A percentile compares a stretch with the other conserved stretches of the same genome.
These are phyloP conservation scores for Enteromius afrohamiltoni DNA, from an alignment of 2,797 vertebrate genomes.

Conservation along the genomic window DNA sequence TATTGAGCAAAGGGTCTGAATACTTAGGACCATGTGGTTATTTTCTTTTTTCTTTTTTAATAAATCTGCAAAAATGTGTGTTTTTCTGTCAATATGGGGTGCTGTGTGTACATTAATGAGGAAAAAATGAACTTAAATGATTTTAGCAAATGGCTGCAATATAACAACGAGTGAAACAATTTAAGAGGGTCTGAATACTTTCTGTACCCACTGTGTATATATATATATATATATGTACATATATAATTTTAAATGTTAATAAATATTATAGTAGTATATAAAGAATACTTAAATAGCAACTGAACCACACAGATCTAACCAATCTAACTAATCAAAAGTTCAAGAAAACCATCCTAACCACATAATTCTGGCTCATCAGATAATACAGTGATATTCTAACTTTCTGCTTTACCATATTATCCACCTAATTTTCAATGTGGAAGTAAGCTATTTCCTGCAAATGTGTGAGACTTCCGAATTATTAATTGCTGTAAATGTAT, in stretches of 20 bases:
- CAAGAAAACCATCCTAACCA: neutral
- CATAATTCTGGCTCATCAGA: neutral
- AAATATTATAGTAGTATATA: neutral
- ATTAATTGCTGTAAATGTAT: neutral
- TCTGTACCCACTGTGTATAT: too few relatives aligned
- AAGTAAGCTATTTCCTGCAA: neutral
- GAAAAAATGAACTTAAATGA: too few relatives aligned
- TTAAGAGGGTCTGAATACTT: too few relatives aligned
- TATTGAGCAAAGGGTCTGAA: too few relatives aligned
- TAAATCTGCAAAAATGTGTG: too few relatives aligned
- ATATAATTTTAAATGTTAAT: neutral
- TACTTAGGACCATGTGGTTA: too few relatives aligned
- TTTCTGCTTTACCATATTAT: constrained; percentile 86
- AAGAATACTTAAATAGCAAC: neutral
- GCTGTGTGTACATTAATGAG: too few relatives aligned
- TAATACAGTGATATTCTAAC: constrained; percentile 2
- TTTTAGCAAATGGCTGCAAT: too few relatives aligned
- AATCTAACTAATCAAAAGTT: neutral
- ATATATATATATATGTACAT: neutral
- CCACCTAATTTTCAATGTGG: neutral
- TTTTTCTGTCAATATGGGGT: too few relatives aligned
- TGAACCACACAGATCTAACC: neutral
- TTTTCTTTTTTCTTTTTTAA: too few relatives aligned
- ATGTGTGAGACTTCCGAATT: neutral
- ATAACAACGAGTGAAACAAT: too few relatives aligned